Conservation (phyloP, 1,140 invertebrate genomes). For the Acyrthosiphon pisum region DNA sequence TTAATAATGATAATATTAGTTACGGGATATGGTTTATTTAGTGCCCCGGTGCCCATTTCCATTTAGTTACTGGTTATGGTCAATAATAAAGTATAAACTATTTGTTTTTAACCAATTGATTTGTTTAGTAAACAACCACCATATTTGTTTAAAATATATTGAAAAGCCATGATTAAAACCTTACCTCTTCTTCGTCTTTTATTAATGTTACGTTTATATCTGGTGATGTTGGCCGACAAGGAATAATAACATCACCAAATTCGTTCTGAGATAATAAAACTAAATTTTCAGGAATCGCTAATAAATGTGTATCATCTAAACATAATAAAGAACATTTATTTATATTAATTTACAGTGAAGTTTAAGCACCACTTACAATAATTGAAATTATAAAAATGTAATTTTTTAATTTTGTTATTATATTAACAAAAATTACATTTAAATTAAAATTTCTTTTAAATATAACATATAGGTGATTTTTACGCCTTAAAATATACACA, state of each 20-base stretch:
- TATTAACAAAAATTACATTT: not conserved
- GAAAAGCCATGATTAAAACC: not conserved
- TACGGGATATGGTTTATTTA: no score
- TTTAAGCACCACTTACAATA: not conserved
- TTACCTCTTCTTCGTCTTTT: constrained; percentile 53
- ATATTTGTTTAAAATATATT: not conserved
- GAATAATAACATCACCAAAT: constrained; percentile 66
- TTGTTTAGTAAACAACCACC: not conserved
- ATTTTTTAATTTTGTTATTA: not conserved
- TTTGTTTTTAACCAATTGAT: not conserved
- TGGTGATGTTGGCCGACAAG: constrained; percentile 74
- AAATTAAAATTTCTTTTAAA: constrained; percentile 12
- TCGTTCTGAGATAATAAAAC: constrained; percentile 49
- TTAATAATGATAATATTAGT: no score
- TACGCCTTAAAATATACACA: not conserved
- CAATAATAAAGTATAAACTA: not conserved
- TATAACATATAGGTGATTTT: not conserved
- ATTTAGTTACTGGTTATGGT: not conserved
- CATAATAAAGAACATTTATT: not conserved
- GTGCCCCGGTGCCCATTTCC: no score
- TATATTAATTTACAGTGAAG: not conserved
- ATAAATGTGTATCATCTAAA: constrained; percentile 57
- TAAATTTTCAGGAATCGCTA: constrained; percentile 55
- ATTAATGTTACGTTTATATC: constrained; percentile 68
- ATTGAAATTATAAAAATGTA: not conserved